Base-by-base conservation (phyloP, 2,888 invertebrate species). In the Trachelus stipa region DNA sequence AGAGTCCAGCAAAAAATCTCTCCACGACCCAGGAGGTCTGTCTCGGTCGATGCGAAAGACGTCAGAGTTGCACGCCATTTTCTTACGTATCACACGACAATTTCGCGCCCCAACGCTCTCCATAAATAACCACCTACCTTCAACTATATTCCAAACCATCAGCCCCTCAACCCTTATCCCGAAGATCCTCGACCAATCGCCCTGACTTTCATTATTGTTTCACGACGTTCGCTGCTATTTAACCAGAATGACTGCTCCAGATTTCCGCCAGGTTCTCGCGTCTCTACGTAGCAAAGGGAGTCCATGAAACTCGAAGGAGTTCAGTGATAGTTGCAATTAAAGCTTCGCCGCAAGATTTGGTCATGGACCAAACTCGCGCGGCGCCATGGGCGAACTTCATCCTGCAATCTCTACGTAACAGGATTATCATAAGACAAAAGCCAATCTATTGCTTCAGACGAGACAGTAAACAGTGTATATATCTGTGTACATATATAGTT, bases 31-130 rank as follows among this genome's bases (percentile, higher is more conserved):
- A 6, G 9, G 23, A 23, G 56, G 23, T 56, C 56, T 4, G 23
- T 56, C 56, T 9, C 23, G 56, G 15, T 56, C 56, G 9, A 56
- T 56, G 9, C 15, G 56, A 56, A 73, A 78, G 76, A 78, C 75
- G 78, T 76, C 74, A 9, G 23, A 56, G 56, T 15, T 9, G 56
- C 56, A 23, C 56, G 56, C 23, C 56, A 56, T 56, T 23, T 56
- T 56, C 56, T 56, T 56, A 56, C 56, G 23, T 56, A 56, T 15
- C 56, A 1, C 56, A 56, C 6, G 23, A 83, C 83, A 79, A 86
- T 86, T 86, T 86, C 81, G 85, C 82, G 82, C 80, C 79, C 84
- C 80, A 78, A 77, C 82, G 84, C 80, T 74, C 81, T 75, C 83
- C 83, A 82, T 80, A 84, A 84, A 84, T 85, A 85, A 81, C 80